Evolutionary conservation across 2,113 vertebrate genomes (phyloP).

Genomic region (Caretta caretta): DNA sequence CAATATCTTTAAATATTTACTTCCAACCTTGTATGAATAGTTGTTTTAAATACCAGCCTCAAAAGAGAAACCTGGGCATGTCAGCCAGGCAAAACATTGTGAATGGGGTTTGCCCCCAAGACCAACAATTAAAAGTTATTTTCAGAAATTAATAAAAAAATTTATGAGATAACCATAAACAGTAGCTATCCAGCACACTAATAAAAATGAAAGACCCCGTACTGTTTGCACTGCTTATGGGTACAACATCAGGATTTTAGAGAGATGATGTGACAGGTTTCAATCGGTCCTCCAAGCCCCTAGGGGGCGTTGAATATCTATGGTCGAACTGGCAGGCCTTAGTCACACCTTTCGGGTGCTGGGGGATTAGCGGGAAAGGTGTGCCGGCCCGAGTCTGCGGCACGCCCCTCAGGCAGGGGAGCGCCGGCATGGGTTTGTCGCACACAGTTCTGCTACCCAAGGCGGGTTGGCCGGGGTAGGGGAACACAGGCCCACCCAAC

Average conservation of each 20-base stretch:
- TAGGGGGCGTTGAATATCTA: too few relatives aligned
- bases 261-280: background rate
- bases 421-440: too few relatives aligned
- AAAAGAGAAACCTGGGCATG: background rate
- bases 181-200: background rate
- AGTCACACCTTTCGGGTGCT: too few relatives aligned
- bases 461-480: too few relatives aligned
- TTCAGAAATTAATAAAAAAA: background rate
- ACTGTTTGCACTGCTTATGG: background rate
- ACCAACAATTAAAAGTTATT: background rate
- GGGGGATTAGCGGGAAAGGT: too few relatives aligned
- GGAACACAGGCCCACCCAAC: too few relatives aligned
- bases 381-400: too few relatives aligned
- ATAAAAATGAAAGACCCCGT: background rate
- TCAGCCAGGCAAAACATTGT: background rate
- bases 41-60: background rate
- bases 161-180: background rate
- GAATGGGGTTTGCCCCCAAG: background rate
- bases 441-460: too few relatives aligned
- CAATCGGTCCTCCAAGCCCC: too few relatives aligned
- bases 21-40: rapidly evolving
- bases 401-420: too few relatives aligned
- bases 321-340: too few relatives aligned
- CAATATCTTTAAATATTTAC: background rate
- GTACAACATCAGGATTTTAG: background rate